These are phyloP conservation scores for Lithobates pipiens DNA, from an alignment of 2,797 vertebrate species.

Conservation along the genomic window DNA sequence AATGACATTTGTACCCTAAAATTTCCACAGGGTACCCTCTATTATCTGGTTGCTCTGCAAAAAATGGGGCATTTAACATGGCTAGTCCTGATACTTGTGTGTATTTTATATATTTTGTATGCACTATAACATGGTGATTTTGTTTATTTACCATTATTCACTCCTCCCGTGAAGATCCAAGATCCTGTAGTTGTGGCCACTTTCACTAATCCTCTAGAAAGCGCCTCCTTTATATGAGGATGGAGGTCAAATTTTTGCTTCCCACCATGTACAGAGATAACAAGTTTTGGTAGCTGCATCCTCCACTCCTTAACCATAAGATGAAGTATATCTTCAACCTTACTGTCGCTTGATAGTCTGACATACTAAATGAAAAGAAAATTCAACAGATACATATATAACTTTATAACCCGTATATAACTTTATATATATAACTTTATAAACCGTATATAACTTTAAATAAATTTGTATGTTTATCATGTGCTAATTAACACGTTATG, in stretches of 20 bases:
- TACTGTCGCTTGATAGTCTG: constrained; percentile 80
- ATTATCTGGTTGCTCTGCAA: too few species aligned
- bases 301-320: constrained; percentile 87
- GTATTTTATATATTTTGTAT: too few species aligned
- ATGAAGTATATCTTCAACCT: constrained; percentile 79
- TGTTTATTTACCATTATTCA: constrained; percentile 79
- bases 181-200: constrained; percentile 84
- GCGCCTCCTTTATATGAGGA: constrained; percentile 84
- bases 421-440: too few species aligned
- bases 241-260: constrained; percentile 87
- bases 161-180: constrained; percentile 86
- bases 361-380: constrained; percentile 74
- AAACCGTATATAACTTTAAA: neutral
- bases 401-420: neutral
- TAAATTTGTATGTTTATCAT: neutral
- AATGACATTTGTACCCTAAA: too few species aligned
- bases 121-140: neutral
- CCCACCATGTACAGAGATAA: constrained; percentile 86
- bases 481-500: neutral
- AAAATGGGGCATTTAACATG: too few species aligned
- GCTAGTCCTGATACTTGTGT: too few species aligned
- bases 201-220: constrained; percentile 85
- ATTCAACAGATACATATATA: neutral
- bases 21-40: too few species aligned
- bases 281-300: constrained; percentile 86